Base-by-base conservation (phyloP, 2,113 vertebrate species). In the Vanacampus margaritifer region DNA sequence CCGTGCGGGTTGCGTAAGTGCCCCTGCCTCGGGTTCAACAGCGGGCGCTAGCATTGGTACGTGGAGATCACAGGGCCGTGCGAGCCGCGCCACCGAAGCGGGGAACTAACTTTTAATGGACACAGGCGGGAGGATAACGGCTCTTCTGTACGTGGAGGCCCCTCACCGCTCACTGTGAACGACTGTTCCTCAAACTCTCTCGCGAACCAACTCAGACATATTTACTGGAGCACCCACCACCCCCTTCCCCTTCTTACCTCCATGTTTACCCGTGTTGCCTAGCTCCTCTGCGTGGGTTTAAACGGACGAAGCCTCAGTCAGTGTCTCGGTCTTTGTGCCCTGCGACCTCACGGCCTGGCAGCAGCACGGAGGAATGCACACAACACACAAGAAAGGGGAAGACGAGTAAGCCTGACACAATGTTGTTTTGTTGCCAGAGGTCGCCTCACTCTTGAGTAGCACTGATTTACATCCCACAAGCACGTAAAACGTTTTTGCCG, bases 321-420 rank as follows among this genome's bases (percentile, higher is more conserved):
- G 65, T 65, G 77, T 84, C 67, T 82, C 75, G 58, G n/a, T 71
- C 73, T 80, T 67, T 73, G 75, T 71, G 74, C 64, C 59, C 74
- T 16, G 59, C 80, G 80, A 84, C 88, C 84, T 70, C 8, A 80
- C 83, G 84, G 72, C 82, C 75, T 1, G 61, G 84, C 71, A 87
- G 81, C 72, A 24, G 64, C 64, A 37, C 35, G 67, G 50, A 75
- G 73, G 83, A 89, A 89, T 87, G 80, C 67, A 41, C 73, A 69
- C 72, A 84, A 76, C 73, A 77, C 73, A 82, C 78, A 75, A 64
- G 37, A 64, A 46, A 39, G 48, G 64, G 28, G 28, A 51, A 35
- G 45, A 24, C 6, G 32, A 76, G 61, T n/a, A 41, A 58, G 54
- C 66, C 64, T 3, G 32, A 64, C 53, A 63, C 69, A 21, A 2